Conservation (phyloP, 2,797 vertebrate species). For the Coregonus suidteri region DNA sequence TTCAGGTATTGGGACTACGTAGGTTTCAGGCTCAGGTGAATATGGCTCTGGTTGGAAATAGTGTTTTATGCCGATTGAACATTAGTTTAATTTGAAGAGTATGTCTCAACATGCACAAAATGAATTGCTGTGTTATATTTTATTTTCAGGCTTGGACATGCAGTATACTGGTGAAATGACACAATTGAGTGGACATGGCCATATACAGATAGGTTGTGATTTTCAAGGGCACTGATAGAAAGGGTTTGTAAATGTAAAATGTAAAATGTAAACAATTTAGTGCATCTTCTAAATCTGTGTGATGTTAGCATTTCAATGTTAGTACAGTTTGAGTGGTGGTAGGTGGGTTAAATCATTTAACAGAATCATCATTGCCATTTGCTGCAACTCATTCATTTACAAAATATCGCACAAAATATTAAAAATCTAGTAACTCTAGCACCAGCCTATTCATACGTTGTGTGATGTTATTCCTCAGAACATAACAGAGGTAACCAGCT, state of each 20-base stretch:
- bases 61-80: slow-evolving; percentile 82
- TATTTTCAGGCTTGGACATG: not conserved
- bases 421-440: slow-evolving; percentile 48
- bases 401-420: slow-evolving; percentile 14
- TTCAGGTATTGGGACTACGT: slow-evolving; percentile 80
- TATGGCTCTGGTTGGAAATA: slow-evolving; percentile 91
- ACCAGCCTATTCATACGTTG: slow-evolving; percentile 60
- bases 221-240: slow-evolving; percentile 18
- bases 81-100: slow-evolving; percentile 70
- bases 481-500: slow-evolving; percentile 64
- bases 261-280: slow-evolving; percentile 16
- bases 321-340: not conserved
- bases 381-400: slow-evolving; percentile 50
- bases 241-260: not conserved
- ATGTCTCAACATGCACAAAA: slow-evolving; percentile 70
- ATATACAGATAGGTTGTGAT: slow-evolving; percentile 1
- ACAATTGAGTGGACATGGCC: not conserved
- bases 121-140: slow-evolving; percentile 28
- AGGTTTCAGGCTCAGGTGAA: slow-evolving; percentile 82
- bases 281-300: slow-evolving; percentile 11
- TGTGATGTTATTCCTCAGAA: slow-evolving; percentile 63
- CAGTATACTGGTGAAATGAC: not conserved
- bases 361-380: slow-evolving; percentile 27
- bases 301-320: slow-evolving; percentile 9
- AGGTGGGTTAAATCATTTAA: slow-evolving; percentile 2